Percentiles rank a stretch among this genome's conserved stretches.
phyloP scores from a whole-genome alignment of 2,797 vertebrate genomes.

The Artibeus jamaicensis region DNA sequence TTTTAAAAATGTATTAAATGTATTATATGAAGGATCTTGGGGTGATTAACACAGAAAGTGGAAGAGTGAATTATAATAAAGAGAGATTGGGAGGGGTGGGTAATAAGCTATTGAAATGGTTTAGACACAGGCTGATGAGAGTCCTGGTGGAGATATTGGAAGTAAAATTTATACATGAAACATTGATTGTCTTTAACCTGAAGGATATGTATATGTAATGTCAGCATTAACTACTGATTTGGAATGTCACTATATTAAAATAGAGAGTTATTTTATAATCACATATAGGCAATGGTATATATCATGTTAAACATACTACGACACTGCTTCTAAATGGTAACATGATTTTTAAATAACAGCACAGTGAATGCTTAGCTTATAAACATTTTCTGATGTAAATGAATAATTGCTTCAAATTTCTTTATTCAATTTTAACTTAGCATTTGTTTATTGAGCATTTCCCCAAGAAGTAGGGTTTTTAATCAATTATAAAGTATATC shows the following conservation, averaged over 20 bases:
- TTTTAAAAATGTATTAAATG: background rate
- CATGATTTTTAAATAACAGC: background rate
- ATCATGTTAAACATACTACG: background rate
- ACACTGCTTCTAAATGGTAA: background rate
- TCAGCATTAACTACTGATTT: background rate
- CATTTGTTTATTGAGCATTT: background rate
- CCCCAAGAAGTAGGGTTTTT: background rate
- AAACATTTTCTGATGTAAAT: background rate
- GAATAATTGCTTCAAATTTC: background rate
- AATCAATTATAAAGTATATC: background rate
- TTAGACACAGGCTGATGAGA: background rate
- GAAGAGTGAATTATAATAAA: background rate
- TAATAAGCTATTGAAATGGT: background rate
- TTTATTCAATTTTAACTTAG: background rate
- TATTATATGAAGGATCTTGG: background rate
- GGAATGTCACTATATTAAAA: background rate
- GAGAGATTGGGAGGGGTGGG: background rate
- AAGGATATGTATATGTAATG: background rate
- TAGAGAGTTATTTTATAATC: background rate
- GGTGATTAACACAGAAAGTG: background rate
- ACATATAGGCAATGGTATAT: background rate
- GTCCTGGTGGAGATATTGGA: background rate
- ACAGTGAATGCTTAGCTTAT: background rate
- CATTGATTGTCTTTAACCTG: background rate
- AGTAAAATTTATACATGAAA: background rate